Conservation (phyloP, 2,888 invertebrate species). For the Perizoma affinitatum region DNA sequence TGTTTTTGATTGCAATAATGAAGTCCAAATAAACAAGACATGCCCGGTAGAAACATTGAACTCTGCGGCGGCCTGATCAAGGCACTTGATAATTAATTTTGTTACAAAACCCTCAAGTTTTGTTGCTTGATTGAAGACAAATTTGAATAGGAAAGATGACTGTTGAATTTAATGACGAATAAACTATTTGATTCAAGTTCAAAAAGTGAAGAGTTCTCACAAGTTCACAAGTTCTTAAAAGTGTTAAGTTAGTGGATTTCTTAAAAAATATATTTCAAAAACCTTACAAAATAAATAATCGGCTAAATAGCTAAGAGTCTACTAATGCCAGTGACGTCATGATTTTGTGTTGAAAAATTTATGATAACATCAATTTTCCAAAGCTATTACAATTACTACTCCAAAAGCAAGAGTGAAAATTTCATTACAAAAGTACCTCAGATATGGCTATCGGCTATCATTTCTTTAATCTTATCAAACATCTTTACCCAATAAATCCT, state of each 20-base stretch:
- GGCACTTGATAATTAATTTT: conserved; percentile 75
- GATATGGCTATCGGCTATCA: not conserved
- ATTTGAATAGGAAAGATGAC: conserved; percentile 28
- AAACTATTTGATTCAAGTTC: too few relatives aligned
- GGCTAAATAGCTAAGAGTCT: too few relatives aligned
- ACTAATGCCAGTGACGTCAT: too few relatives aligned
- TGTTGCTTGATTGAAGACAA: conserved; percentile 49
- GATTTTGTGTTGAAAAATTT: too few relatives aligned
- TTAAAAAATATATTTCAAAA: too few relatives aligned
- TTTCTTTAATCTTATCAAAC: conserved; percentile 28
- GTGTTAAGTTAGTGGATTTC: too few relatives aligned
- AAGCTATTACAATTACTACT: too few relatives aligned
- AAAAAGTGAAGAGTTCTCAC: too few relatives aligned
- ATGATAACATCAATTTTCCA: too few relatives aligned
- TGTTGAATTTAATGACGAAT: conserved; percentile 7
- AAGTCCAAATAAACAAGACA: conserved; percentile 54
- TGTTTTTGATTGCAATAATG: conserved; percentile 52
- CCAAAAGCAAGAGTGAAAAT: not conserved
- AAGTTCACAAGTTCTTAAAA: too few relatives aligned
- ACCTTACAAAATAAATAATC: too few relatives aligned
- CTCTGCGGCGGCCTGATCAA: conserved; percentile 65
- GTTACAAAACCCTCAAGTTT: conserved; percentile 56
- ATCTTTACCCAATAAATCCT: conserved; percentile 38
- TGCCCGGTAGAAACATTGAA: conserved; percentile 49
- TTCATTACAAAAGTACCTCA: too few relatives aligned